These are phyloP conservation scores for Alviniconcha strummeri DNA, from an alignment of 2,888 invertebrate genomes.

Conservation along the genomic window DNA sequence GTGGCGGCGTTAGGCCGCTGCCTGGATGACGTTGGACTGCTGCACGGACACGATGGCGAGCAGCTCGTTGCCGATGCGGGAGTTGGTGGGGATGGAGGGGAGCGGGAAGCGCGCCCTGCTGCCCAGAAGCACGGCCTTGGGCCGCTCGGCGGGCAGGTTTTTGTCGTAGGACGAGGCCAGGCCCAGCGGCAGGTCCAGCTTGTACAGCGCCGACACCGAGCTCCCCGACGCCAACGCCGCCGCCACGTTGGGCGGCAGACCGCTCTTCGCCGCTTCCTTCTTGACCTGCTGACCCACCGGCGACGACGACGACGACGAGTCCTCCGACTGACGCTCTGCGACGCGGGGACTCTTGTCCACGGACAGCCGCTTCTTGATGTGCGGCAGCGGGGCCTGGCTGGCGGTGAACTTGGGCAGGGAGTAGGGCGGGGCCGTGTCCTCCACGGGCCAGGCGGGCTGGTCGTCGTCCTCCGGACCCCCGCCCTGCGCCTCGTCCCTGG, in stretches of 20 bases:
- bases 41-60: slow-evolving; percentile 5
- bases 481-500: neutral
- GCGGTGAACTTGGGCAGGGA: slow-evolving; percentile 5
- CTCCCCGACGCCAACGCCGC: slow-evolving; percentile 9
- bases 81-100: slow-evolving; percentile 7
- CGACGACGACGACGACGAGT: too few relatives aligned
- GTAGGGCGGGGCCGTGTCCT: slow-evolving; percentile 16
- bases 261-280: neutral
- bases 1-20: neutral
- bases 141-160: slow-evolving; percentile 19
- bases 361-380: slow-evolving; percentile 15
- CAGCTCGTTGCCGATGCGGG: neutral
- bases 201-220: slow-evolving; percentile 6
- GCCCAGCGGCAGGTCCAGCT: slow-evolving; percentile 11
- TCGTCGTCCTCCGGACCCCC: too few relatives aligned
- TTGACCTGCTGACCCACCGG: too few relatives aligned
- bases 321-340: too few relatives aligned
- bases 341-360: slow-evolving; percentile 10
- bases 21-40: neutral
- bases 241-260: slow-evolving; percentile 11
- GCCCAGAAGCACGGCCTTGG: neutral
- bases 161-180: slow-evolving; percentile 17
- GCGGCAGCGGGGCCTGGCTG: slow-evolving; percentile 5
- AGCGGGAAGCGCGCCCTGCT: neutral
- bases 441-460: neutral